A percentile compares a stretch with the other conserved stretches of the same genome.
phyloP scores from a whole-genome alignment of 2,113 vertebrate genomes.

The Notothenia coriiceps region DNA sequence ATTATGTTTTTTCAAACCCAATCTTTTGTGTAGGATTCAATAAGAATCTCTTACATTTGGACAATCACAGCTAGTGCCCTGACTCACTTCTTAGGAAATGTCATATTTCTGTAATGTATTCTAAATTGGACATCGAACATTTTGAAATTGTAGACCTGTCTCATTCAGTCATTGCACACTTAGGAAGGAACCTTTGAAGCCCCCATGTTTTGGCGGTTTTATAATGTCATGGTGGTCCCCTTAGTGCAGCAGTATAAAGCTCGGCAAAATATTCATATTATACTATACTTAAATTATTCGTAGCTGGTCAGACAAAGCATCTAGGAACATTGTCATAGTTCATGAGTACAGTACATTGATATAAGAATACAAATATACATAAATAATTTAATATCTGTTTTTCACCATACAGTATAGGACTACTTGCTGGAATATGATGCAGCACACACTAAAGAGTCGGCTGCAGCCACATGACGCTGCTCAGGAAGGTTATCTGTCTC shows the following conservation, averaged over 20 bases:
- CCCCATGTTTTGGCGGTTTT: conserved; percentile 10
- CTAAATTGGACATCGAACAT: neutral
- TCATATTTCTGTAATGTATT: neutral
- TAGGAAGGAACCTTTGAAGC: neutral
- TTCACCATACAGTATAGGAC: conserved; percentile 5
- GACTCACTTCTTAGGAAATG: neutral
- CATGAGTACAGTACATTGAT: neutral
- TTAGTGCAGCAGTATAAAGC: neutral
- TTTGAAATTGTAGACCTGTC: neutral
- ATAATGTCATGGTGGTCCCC: neutral
- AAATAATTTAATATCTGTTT: neutral
- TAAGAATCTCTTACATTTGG: neutral
- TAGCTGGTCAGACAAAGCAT: neutral
- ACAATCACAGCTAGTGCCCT: neutral
- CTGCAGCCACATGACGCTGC: conserved; percentile 28
- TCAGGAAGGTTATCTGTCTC: conserved; percentile 56
- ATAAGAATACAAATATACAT: neutral
- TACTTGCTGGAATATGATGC: conserved; percentile 37
- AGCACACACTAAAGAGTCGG: conserved; percentile 38
- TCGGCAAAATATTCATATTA: neutral
- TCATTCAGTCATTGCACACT: neutral
- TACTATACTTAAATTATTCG: neutral
- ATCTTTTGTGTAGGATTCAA: neutral
- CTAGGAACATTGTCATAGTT: neutral
- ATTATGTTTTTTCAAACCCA: no score